These are phyloP conservation scores for Psittacula cyanocephala DNA, from an alignment of 2,113 vertebrate genomes.

Conservation along the genomic window DNA sequence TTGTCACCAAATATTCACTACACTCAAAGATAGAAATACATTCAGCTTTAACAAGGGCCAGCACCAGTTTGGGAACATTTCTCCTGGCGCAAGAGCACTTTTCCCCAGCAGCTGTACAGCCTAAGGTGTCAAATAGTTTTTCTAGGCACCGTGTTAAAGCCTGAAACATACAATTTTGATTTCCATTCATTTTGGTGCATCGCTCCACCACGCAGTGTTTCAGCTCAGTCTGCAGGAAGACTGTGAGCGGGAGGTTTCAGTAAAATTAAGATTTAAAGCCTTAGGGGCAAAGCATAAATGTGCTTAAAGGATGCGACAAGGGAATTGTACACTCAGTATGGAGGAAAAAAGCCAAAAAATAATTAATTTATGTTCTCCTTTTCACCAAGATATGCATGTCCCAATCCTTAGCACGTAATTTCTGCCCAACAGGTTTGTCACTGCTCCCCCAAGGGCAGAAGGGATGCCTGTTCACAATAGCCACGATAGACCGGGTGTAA, in stretches of 20 bases:
- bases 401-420: background rate
- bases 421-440: background rate
- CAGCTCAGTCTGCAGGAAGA: background rate
- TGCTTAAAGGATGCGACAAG: background rate
- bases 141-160: background rate
- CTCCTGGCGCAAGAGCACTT: background rate
- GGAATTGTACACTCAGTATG: background rate
- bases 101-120: background rate
- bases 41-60: constrained; percentile 8
- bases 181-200: background rate
- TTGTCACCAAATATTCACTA: constrained; percentile 49
- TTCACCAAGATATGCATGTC: background rate
- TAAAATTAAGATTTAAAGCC: background rate
- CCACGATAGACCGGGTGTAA: background rate
- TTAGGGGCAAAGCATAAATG: background rate
- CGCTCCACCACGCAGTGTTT: fast-evolving
- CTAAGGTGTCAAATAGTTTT: constrained; percentile 10
- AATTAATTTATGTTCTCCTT: background rate
- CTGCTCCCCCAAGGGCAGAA: background rate
- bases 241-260: background rate
- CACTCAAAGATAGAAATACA: constrained; percentile 1
- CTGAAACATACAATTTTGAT: background rate
- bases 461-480: background rate
- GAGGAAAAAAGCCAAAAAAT: background rate
- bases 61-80: constrained; percentile 8